Percentiles rank a stretch among this genome's conserved stretches.
Conservation (phyloP, 2,113 vertebrate species). For the Nerophis ophidion region DNA sequence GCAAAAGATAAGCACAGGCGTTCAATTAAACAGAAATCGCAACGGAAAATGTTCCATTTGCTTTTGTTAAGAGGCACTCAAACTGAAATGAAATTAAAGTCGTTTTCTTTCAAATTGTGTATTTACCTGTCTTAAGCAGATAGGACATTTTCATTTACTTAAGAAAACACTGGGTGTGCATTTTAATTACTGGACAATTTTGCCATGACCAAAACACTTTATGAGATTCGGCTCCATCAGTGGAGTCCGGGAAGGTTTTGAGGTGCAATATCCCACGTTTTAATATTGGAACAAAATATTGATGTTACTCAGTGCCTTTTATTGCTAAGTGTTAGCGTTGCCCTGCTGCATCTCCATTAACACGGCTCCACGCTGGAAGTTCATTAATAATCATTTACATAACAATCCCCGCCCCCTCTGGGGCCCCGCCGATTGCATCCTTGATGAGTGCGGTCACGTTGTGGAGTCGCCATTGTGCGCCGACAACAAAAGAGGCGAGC, state of each 20-base stretch:
- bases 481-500: slow-evolving; percentile 43
- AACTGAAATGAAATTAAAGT: slow-evolving; percentile 72
- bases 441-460: slow-evolving; percentile 36
- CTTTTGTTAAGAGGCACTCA: slow-evolving; percentile 71
- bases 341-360: slow-evolving; percentile 13
- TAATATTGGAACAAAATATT: background rate
- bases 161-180: slow-evolving; percentile 45
- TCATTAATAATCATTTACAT: slow-evolving; percentile 57
- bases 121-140: slow-evolving; percentile 73
- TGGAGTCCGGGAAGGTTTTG: slow-evolving; percentile 32
- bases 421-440: slow-evolving; percentile 38
- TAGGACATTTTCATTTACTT: slow-evolving; percentile 63
- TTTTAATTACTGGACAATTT: slow-evolving; percentile 76
- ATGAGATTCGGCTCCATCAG: slow-evolving; percentile 26
- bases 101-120: slow-evolving; percentile 46
- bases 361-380: slow-evolving; percentile 32
- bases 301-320: too few relatives aligned
- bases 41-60: slow-evolving; percentile 59
- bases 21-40: slow-evolving; percentile 71
- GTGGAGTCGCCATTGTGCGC: slow-evolving; percentile 29
- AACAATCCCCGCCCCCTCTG: slow-evolving; percentile 39
- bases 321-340: background rate
- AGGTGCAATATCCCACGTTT: background rate
- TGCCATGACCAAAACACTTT: slow-evolving; percentile 70
- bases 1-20: slow-evolving; percentile 69